phyloP scores from a whole-genome alignment of 2,888 invertebrate species.

The Caenorhabditis sp. region DNA sequence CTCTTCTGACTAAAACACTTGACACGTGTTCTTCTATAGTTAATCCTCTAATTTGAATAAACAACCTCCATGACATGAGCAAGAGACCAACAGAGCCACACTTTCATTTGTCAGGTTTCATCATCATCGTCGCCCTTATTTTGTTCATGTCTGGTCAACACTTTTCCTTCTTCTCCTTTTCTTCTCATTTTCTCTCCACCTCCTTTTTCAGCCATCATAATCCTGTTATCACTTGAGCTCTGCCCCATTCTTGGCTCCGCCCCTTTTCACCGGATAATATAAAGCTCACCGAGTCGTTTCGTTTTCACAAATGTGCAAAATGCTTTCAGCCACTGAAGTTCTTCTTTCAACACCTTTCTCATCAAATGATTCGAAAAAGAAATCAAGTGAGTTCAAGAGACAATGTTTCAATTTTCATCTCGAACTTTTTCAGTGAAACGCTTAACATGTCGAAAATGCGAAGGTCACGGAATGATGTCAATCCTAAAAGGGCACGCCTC shows the following conservation, averaged over 20 bases:
- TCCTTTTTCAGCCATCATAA: not conserved
- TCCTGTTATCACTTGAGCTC: not conserved
- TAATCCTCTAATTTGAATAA: too few relatives aligned
- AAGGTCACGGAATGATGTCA: constrained; percentile 58
- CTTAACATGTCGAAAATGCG: constrained; percentile 64
- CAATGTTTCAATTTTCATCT: too few relatives aligned
- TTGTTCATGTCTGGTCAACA: not conserved
- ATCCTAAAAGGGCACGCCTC: constrained; percentile 64
- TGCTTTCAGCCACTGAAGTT: not conserved
- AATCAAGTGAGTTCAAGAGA: not conserved
- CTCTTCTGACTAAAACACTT: too few relatives aligned
- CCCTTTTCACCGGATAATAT: not conserved
- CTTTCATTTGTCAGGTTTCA: too few relatives aligned
- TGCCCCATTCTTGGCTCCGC: not conserved
- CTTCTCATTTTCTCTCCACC: not conserved
- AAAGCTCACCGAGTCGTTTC: not conserved
- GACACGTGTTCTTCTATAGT: too few relatives aligned
- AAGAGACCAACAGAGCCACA: too few relatives aligned
- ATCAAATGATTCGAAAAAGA: not conserved
- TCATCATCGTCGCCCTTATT: too few relatives aligned
- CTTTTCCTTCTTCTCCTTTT: not conserved
- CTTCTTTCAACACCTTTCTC: not conserved
- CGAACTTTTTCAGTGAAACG: constrained; percentile 59
- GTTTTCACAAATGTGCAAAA: not conserved
- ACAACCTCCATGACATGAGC: too few relatives aligned